Conservation (phyloP, 2,888 invertebrate genomes). For the Blera fallax region DNA sequence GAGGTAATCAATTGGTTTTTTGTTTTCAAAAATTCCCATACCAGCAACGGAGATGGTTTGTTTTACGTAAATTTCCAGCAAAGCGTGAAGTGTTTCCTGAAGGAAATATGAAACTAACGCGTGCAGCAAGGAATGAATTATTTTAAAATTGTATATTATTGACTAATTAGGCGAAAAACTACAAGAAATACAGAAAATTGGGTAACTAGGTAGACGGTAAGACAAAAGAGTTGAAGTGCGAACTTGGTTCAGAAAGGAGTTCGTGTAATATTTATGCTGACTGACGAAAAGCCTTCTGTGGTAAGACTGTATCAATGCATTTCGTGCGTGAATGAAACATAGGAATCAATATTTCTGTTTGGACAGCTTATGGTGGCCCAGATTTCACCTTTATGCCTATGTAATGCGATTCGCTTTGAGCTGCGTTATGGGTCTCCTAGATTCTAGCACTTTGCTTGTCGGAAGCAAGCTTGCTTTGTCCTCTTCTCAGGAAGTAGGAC, state of each 20-base stretch:
- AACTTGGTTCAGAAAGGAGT: constrained; percentile 33
- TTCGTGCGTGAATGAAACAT: neutral
- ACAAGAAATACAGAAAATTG: constrained; percentile 13
- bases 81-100: constrained; percentile 52
- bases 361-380: neutral
- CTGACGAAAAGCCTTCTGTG: neutral
- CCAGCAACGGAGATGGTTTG: neutral
- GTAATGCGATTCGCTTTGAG: neutral
- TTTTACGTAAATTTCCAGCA: constrained; percentile 14
- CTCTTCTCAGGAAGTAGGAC: too few species aligned
- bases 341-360: neutral
- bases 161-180: neutral
- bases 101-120: constrained; percentile 23
- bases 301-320: neutral
- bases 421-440: neutral
- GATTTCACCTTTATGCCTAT: neutral
- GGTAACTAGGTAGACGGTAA: constrained; percentile 17
- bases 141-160: neutral
- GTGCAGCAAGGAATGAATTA: constrained; percentile 27
- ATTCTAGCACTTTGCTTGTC: neutral
- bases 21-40: neutral
- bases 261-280: neutral
- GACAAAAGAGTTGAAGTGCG: constrained; percentile 57
- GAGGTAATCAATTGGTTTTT: constrained; percentile 25
- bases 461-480: too few species aligned